phyloP scores from a whole-genome alignment of 2,888 invertebrate species.

The Orthosia incerta region DNA sequence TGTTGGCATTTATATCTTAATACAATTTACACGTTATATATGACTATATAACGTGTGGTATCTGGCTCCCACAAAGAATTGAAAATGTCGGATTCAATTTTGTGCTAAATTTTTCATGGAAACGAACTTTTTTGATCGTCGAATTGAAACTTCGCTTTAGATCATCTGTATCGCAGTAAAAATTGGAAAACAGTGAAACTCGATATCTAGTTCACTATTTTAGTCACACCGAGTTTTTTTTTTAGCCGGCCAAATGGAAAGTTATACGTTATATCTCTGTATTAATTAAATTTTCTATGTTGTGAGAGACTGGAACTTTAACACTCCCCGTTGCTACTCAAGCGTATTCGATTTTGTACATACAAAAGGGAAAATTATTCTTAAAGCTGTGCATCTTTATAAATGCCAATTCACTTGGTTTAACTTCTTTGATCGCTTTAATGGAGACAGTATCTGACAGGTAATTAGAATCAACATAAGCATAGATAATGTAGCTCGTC shows the following conservation, averaged over 20 bases:
- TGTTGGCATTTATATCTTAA: conserved; percentile 15
- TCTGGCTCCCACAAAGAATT: conserved; percentile 22
- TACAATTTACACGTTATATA: conserved; percentile 15
- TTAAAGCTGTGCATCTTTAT: conserved; percentile 12
- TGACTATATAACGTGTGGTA: too few relatives aligned
- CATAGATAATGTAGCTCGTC: conserved; percentile 51
- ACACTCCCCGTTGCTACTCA: background rate
- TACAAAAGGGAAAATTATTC: background rate
- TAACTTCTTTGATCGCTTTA: conserved; percentile 26
- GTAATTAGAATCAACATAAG: conserved; percentile 51
- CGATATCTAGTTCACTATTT: conserved; percentile 38
- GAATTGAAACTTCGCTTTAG: conserved; percentile 25
- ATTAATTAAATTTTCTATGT: conserved; percentile 10
- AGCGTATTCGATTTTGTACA: background rate
- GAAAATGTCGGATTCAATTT: conserved; percentile 23
- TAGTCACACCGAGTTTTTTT: conserved; percentile 11
- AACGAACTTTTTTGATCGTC: conserved; percentile 23
- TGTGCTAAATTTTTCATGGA: conserved; percentile 35
- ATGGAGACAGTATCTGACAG: conserved; percentile 19
- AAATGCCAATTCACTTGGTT: conserved; percentile 21
- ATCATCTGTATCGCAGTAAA: conserved; percentile 28
- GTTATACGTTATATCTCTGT: background rate
- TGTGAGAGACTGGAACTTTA: background rate
- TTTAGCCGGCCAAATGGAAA: background rate
- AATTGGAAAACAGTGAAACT: conserved; percentile 16